These are phyloP conservation scores for Tragelaphus imberbis DNA, from an alignment of 2,113 vertebrate genomes.

Conservation along the genomic window DNA sequence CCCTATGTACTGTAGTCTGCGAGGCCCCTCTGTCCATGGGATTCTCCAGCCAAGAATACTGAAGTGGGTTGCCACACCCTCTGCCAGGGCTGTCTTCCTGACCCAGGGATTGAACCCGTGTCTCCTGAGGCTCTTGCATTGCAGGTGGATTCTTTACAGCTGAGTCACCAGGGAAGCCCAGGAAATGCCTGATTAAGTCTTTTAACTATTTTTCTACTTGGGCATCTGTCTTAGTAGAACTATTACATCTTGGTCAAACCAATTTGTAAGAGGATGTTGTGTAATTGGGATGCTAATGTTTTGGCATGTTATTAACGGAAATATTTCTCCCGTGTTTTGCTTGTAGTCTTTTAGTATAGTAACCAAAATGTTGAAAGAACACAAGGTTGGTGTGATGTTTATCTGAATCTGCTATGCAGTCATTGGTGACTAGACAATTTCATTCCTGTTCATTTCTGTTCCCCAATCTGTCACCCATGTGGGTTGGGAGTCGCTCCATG, in stretches of 20 bases:
- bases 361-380: neutral
- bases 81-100: neutral
- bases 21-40: neutral
- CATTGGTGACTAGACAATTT: neutral
- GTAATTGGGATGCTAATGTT: neutral
- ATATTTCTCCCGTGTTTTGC: neutral
- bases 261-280: neutral
- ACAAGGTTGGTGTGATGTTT: neutral
- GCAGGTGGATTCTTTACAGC: neutral
- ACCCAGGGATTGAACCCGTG: neutral
- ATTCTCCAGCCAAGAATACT: neutral
- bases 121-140: neutral
- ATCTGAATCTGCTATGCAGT: neutral
- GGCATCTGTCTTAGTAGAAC: neutral
- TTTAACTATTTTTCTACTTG: neutral
- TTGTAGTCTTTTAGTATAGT: neutral
- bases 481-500: neutral
- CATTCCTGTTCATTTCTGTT: neutral
- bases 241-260: neutral
- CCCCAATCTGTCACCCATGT: neutral
- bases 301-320: neutral
- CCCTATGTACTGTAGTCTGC: neutral
- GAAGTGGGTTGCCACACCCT: neutral
- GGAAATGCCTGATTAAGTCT: neutral
- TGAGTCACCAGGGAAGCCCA: neutral